Evolutionary conservation across 2,113 vertebrate species (phyloP), one percentile per base, ranked within the genome.

Genomic region (Xyrauchen texanus): DNA sequence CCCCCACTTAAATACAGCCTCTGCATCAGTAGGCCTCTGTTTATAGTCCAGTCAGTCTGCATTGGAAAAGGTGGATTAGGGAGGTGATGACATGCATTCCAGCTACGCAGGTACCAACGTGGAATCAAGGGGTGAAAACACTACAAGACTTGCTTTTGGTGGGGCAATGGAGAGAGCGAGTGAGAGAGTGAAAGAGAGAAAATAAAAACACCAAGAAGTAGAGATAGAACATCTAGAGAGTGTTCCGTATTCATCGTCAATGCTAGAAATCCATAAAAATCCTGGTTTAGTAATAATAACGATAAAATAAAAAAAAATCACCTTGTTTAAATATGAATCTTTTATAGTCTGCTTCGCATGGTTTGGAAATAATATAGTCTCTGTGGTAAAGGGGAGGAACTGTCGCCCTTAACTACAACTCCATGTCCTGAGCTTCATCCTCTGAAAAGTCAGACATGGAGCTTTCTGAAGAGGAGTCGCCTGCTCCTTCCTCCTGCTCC

Each of bases 291-390:
- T 96, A 96, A 93, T 96, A 95, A 89, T 91, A 94, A 82, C 78
- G 82, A 85, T 34, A 68, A 83, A 74, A 94, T 94, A 96, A 92
- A 96, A 74, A 94, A 95, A 96, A 92, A 96, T 96, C 95, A 95
- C 95, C 93, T 96, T 96, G 95, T 98, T 98, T 99, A 98, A 99
- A 98, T 99, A 98, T 96, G 97, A 99, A 98, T 98, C 96, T 76
- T 34, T 96, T 96, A 97, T 97, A 98, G 96, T 99, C 96, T 98
- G 97, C 96, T 98, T 96, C 93, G 97, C 92, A 84, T 94, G 96
- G 96, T 96, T 96, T 98, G 95, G 96, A 98, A 98, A 97, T 96
- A 93, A 95, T 92, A 94, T 93, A 97, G 97, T 98, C 95, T 98
- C 93, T 94, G 90, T 90, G 86, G 86, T 76, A 87, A 86, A 93